phyloP scores from a whole-genome alignment of 2,797 vertebrate species.

The Chelon labrosus region DNA sequence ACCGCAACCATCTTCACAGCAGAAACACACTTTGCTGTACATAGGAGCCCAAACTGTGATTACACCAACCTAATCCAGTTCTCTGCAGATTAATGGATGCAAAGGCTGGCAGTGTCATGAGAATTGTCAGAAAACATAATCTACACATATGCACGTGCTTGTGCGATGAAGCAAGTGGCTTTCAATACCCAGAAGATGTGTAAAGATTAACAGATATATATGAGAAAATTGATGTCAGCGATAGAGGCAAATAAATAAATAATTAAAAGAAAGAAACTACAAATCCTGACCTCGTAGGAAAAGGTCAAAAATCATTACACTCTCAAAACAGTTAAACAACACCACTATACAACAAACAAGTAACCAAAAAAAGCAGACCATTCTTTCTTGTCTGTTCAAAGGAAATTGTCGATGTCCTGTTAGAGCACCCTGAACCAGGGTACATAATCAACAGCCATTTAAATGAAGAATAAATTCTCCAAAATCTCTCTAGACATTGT shows the following conservation, averaged over 20 bases:
- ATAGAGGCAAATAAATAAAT: not conserved
- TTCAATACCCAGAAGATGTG: not conserved
- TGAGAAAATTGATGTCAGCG: not conserved
- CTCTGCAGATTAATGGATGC: conserved; percentile 16
- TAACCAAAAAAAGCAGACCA: not conserved
- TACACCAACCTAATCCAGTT: conserved; percentile 9
- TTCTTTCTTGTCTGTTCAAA: not conserved
- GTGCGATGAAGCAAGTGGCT: not conserved
- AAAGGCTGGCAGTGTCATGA: not conserved
- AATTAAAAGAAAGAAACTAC: not conserved
- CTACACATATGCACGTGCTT: not conserved
- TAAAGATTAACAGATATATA: not conserved
- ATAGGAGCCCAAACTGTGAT: conserved; percentile 12
- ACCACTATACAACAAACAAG: not conserved
- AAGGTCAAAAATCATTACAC: not conserved
- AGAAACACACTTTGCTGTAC: conserved; percentile 15
- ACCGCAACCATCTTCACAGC: conserved; percentile 28
- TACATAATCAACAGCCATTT: conserved; percentile 17
- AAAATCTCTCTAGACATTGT: conserved; percentile 19
- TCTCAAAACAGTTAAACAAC: not conserved
- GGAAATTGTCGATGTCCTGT: not conserved
- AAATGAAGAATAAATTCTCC: conserved; percentile 3
- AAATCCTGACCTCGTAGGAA: not conserved
- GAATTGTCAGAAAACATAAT: conserved; percentile 6
- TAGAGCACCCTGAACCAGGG: not conserved